Conservation (phyloP, 2,797 vertebrate species). For the Gadopsis marmoratus region DNA sequence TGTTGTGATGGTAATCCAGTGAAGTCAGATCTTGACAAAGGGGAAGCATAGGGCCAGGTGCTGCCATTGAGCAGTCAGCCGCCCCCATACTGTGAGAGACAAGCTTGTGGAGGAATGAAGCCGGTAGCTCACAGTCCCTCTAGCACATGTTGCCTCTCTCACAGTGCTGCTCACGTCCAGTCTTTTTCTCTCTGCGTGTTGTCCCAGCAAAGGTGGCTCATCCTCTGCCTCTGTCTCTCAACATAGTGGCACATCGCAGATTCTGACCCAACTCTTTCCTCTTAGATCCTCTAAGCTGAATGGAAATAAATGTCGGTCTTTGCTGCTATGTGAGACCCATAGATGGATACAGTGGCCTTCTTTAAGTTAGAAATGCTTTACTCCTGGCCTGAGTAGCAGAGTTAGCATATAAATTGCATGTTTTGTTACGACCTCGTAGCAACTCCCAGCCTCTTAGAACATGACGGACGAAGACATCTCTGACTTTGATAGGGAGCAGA, state of each 20-base stretch:
- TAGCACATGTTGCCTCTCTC: constrained; percentile 82
- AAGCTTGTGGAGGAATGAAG: constrained; percentile 84
- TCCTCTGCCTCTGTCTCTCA: constrained; percentile 52
- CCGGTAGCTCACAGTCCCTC: constrained; percentile 71
- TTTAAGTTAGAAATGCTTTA: constrained; percentile 70
- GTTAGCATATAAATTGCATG: constrained; percentile 77
- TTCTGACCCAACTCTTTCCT: constrained; percentile 49
- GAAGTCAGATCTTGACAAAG: constrained; percentile 89
- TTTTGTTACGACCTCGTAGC: constrained; percentile 74
- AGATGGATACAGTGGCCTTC: constrained; percentile 53
- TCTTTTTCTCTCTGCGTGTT: constrained; percentile 58
- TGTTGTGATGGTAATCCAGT: constrained; percentile 92
- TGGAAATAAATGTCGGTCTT: constrained; percentile 42
- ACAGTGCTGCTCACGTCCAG: constrained; percentile 54
- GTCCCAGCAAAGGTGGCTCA: constrained; percentile 46
- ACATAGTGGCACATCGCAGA: constrained; percentile 58
- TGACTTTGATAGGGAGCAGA: constrained; percentile 67
- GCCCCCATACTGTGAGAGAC: constrained; percentile 87
- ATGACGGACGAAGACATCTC: constrained; percentile 70
- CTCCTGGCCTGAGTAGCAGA: constrained; percentile 73
- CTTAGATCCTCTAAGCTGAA: constrained; percentile 37
- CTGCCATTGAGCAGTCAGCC: constrained; percentile 88
- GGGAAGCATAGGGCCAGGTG: constrained; percentile 89
- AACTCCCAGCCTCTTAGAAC: constrained; percentile 71
- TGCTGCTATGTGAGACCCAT: constrained; percentile 30